These are phyloP conservation scores for Calliopsis andreniformis DNA, from an alignment of 1,140 invertebrate genomes.

Conservation along the genomic window DNA sequence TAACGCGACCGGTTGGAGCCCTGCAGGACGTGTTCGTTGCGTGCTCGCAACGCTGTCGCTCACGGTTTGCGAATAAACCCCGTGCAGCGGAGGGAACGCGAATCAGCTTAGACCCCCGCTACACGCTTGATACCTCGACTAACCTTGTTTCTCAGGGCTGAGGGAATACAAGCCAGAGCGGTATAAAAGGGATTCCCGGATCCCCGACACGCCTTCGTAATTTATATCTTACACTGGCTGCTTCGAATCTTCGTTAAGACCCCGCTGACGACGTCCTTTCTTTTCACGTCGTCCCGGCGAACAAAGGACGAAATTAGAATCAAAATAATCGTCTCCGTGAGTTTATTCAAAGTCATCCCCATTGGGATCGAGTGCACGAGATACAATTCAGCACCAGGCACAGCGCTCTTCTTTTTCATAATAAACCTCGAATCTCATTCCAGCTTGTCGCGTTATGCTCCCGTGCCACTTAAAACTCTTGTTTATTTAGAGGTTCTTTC, in stretches of 20 bases:
- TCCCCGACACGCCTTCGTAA: background rate
- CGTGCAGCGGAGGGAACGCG: background rate
- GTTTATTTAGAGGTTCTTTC: constrained; percentile 20
- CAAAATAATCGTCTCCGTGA: background rate
- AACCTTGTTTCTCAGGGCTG: constrained; percentile 6
- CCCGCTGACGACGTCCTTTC: no score
- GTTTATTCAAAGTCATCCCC: constrained; percentile 1
- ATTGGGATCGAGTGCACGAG: constrained; percentile 22
- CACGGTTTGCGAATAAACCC: background rate
- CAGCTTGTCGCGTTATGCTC: background rate
- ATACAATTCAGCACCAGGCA: constrained; percentile 7
- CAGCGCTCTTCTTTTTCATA: background rate
- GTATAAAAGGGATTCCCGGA: constrained; percentile 1
- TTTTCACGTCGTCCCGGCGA: background rate
- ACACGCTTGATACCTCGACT: background rate
- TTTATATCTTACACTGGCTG: constrained; percentile 1
- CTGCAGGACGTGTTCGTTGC: background rate
- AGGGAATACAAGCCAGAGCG: background rate
- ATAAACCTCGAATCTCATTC: constrained; percentile 14
- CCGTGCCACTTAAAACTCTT: background rate
- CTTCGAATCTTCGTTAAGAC: constrained; percentile 19
- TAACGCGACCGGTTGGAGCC: background rate
- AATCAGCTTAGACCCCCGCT: constrained; percentile 8
- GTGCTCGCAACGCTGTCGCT: background rate
- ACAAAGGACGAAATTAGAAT: constrained; percentile 19